Evolutionary conservation across 2,113 vertebrate genomes (phyloP), one percentile per base, ranked within the genome.

Genomic region (Seriola aureovittata): DNA sequence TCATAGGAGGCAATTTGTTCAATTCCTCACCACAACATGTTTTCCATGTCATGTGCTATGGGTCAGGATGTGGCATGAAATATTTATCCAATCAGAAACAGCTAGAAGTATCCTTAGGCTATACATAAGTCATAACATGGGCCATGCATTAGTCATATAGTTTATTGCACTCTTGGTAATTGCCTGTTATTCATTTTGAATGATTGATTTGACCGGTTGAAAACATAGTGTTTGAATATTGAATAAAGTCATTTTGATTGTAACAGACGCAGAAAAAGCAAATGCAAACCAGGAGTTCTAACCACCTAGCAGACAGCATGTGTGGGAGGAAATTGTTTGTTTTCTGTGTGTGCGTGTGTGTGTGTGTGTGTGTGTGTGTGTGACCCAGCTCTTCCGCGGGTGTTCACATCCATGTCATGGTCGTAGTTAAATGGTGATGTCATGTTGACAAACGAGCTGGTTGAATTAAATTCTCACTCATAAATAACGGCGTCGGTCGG

Each of bases 391-490:
- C 79, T 57, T 88, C 85, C 17, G n/a, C 65, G 82, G 91, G 78
- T 87, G 90, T 91, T 88, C 84, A 55, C 82, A 25, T 76, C 88
- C 84, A 85, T 85, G 90, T 93, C 91, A 89, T 73, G 87, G 89
- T 75, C 57, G 14, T 91, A 88, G 91, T 94, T 95, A 94, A 95
- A 95, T 89, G 90, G 88, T 90, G 90, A 91, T 94, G 94, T 94
- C 94, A 94, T 91, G 91, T 93, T 95, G 94, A 96, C 94, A 95
- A 95, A 96, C 85, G 94, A 93, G 94, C 89, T 85, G 84, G 90
- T 92, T 92, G 91, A 95, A 95, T 95, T 94, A 94, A 95, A 96
- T 93, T 94, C 93, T 91, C 89, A 87, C 93, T 95, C 95, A 96
- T 95, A 93, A 95, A 95, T 95, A 96, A 95, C 88, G 77, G 81